Conservation (phyloP, 2,113 vertebrate genomes). For the Labeo catla region DNA sequence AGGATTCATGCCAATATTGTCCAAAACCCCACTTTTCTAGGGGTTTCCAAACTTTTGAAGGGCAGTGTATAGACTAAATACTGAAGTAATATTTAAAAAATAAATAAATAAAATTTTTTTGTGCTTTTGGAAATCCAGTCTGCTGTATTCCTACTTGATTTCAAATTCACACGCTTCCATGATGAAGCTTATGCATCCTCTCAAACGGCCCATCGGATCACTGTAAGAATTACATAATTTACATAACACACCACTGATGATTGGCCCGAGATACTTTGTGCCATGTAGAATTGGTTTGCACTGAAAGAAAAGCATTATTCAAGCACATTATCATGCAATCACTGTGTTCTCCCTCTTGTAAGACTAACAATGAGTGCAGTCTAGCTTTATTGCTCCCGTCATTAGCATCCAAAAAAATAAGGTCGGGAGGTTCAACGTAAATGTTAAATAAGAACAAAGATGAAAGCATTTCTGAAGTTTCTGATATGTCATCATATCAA, state of each 20-base stretch:
- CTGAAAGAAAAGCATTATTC: neutral
- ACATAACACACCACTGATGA: neutral
- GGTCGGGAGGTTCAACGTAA: neutral
- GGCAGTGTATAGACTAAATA: no score
- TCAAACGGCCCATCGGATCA: neutral
- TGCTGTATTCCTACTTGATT: neutral
- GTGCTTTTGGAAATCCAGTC: neutral
- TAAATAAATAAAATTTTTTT: no score
- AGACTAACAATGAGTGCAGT: conserved; percentile 11
- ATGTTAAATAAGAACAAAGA: conserved; percentile 19
- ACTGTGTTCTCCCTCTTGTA: neutral
- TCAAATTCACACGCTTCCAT: neutral
- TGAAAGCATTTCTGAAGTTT: neutral
- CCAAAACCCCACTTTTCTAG: no score
- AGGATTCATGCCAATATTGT: no score
- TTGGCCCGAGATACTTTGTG: neutral
- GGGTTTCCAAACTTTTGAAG: no score
- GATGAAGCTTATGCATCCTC: neutral
- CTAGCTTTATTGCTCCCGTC: neutral
- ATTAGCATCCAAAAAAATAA: neutral
- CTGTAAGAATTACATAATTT: conserved; percentile 2
- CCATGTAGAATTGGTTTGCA: neutral
- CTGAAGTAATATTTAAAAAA: no score
- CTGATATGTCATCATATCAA: conserved; percentile 14
- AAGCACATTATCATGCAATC: conserved; percentile 7